These are phyloP conservation scores for Meloidogyne floridensis DNA, from an alignment of 1,140 invertebrate genomes.

Conservation along the genomic window DNA sequence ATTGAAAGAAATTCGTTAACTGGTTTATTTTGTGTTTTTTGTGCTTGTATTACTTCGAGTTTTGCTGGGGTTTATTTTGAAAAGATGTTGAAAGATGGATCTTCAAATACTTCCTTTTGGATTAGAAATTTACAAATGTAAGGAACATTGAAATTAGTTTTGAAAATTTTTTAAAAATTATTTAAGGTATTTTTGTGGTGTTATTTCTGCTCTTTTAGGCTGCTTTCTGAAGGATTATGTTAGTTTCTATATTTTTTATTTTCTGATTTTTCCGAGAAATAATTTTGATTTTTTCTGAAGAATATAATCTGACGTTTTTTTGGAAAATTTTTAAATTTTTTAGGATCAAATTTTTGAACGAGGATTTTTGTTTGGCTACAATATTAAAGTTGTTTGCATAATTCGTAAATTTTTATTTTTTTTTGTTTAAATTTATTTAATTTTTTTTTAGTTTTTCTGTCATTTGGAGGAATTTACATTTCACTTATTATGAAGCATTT, in stretches of 20 bases:
- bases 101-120: conserved; percentile 60
- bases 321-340: not conserved
- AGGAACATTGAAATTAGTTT: not conserved
- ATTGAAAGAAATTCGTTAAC: conserved; percentile 53
- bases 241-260: not conserved
- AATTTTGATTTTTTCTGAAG: too few species aligned
- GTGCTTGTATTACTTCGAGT: conserved; percentile 63
- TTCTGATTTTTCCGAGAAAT: too few species aligned
- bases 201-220: conserved; percentile 41
- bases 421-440: not conserved
- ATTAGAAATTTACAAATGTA: conserved; percentile 64
- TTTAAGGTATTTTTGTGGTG: conserved; percentile 46
- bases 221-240: conserved; percentile 36
- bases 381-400: not conserved
- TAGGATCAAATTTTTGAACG: not conserved
- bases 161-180: not conserved
- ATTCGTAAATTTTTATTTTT: not conserved
- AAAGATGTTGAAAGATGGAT: conserved; percentile 65
- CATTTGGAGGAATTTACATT: conserved; percentile 65
- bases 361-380: not conserved
- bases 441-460: conserved; percentile 51
- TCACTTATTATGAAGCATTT: conserved; percentile 65
- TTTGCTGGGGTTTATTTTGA: conserved; percentile 66
- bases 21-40: conserved; percentile 58
- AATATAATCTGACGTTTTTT: too few species aligned